Evolutionary conservation across 1,140 invertebrate genomes (phyloP).

Genomic region (Cyclargus thomasi): DNA sequence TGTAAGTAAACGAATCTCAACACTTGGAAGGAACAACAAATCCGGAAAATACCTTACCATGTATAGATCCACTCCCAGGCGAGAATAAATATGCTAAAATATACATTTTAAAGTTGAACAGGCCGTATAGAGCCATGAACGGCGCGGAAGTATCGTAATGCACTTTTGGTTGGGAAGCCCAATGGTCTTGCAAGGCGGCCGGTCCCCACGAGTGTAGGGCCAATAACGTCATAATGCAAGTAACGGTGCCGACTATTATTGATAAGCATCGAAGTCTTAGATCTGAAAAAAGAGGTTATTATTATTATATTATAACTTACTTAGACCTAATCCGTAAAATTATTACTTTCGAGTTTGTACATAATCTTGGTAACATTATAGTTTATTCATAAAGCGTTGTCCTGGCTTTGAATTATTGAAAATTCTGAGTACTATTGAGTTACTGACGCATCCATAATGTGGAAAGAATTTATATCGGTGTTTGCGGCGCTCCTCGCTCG

Average conservation of each 20-base stretch:
- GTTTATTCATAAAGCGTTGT: too few relatives aligned
- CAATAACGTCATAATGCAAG: conserved; percentile 85
- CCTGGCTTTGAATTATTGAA: too few relatives aligned
- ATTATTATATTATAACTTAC: too few relatives aligned
- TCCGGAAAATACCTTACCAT: conserved; percentile 77
- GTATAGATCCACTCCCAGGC: conserved; percentile 85
- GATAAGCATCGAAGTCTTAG: conserved; percentile 94
- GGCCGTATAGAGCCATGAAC: conserved; percentile 96
- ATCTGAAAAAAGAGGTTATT: conserved; percentile 78
- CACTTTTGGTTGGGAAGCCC: conserved; percentile 89
- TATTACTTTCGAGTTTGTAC: too few relatives aligned
- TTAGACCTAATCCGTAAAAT: too few relatives aligned
- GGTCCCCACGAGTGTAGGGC: conserved; percentile 90
- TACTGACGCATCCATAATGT: too few relatives aligned
- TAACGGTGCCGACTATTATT: conserved; percentile 87
- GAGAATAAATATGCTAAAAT: conserved; percentile 97
- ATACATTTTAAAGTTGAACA: conserved; percentile 95
- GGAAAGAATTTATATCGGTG: too few relatives aligned
- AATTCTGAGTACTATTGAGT: too few relatives aligned
- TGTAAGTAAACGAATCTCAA: conserved; percentile 20
- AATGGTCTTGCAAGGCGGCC: conserved; percentile 93
- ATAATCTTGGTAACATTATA: too few relatives aligned
- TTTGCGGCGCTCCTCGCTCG: too few relatives aligned
- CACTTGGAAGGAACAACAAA: neutral
- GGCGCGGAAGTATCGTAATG: conserved; percentile 93